Base-by-base conservation (phyloP, 1,140 invertebrate genomes). In the Formica selysi region DNA sequence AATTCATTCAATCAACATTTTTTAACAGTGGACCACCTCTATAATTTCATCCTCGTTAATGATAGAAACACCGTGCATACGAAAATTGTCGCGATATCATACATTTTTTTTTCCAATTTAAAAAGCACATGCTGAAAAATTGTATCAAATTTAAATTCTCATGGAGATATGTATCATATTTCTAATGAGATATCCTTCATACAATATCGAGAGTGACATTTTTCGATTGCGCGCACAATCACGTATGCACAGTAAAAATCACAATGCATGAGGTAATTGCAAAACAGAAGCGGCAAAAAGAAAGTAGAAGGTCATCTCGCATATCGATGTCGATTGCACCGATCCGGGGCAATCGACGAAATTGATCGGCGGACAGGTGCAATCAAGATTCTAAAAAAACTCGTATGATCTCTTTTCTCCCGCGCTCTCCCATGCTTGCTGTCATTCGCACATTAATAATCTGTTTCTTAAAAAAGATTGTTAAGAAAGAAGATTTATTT, bases 11-110 rank as follows among this genome's bases (percentile, higher is more conserved):
- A 64, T 71, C 29, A 70, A 67, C 64, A 76, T 86, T 80, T 76
- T 61, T 76, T 91, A 93, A 92, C 71, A 92, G 91, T 93, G 92
- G 91, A 88, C 92, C 91, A 93, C 91, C 91, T 93, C 90, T 90
- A 81, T 86, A 84, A 76, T 68, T 67, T 57, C 41, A 16, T 85
- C 64, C n/a, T 38, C 59, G 32, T 71, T 80, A 41, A 44, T 68
- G 57, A 51, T 44, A 71, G 19, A 44, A 29, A 11, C 10, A 61
- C 19, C 67, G 68, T 73, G 68, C 54, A 83, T 83, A 73, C 68
- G 38, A 48, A 83, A 83, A 44, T 62, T 32, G 16, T 59, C 36
- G 29, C 76, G 6, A n/a, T 36, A 41, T 78, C 51, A 0, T 10
- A 26, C 32, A 29, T 5, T 57, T 19, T 44, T 19, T 36, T 22